These are phyloP conservation scores for Thunnus maccoyii DNA, from an alignment of 2,113 vertebrate genomes.

Conservation along the genomic window DNA sequence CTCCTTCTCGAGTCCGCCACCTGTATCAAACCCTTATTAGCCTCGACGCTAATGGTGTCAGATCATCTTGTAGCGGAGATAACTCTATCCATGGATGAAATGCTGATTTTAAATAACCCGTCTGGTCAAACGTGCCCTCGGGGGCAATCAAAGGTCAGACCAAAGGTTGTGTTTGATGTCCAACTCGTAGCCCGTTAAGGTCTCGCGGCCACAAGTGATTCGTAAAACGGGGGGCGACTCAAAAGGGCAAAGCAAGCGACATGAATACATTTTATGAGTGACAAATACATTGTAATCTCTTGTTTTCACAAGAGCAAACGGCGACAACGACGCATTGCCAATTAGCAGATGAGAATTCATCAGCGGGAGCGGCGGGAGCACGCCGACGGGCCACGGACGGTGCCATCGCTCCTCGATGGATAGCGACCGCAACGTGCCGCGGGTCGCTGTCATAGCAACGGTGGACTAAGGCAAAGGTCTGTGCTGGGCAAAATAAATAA, in stretches of 20 bases:
- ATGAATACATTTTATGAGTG: conserved; percentile 52
- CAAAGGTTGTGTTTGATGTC: conserved; percentile 72
- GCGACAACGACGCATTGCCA: conserved; percentile 37
- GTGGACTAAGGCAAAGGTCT: conserved; percentile 77
- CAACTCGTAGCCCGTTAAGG: conserved; percentile 47
- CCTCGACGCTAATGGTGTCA: neutral
- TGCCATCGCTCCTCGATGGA: conserved; percentile 87
- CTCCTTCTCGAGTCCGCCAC: conserved; percentile 15
- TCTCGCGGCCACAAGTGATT: conserved; percentile 67
- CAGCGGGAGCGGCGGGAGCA: conserved; percentile 75
- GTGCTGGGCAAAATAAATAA: conserved; percentile 66
- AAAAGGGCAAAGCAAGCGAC: conserved; percentile 70
- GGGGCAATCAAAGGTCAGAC: conserved; percentile 75
- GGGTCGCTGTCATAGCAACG: conserved; percentile 83
- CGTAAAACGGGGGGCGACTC: conserved; percentile 35
- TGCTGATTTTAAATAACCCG: conserved; percentile 48
- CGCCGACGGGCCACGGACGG: conserved; percentile 84
- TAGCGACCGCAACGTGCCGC: conserved; percentile 91
- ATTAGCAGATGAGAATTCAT: conserved; percentile 80
- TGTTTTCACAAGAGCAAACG: conserved; percentile 61
- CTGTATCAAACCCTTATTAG: conserved; percentile 39
- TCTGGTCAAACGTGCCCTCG: conserved; percentile 48
- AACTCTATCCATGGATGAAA: conserved; percentile 35
- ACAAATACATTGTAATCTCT: conserved; percentile 61
- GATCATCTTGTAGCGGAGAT: neutral